Evolutionary conservation across 2,797 vertebrate species (phyloP), one percentile per base, ranked within the genome.

Genomic region (Danio choprae): DNA sequence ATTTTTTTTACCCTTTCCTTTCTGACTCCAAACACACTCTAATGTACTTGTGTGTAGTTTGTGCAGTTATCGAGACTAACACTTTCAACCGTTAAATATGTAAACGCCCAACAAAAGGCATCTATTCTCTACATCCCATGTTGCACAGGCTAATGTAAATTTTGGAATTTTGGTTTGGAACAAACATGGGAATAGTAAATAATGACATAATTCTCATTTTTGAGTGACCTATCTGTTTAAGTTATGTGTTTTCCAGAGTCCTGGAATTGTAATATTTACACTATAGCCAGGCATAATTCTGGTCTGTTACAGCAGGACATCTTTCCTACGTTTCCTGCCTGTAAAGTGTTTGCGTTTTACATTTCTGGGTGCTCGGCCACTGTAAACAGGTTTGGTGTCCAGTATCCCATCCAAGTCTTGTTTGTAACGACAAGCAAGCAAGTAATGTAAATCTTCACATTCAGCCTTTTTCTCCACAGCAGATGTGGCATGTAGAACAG

Each of bases 301-400:
- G 64, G 6, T 53, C 55, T 16, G 70, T 60, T 74, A 13, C 36
- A 75, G 9, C 29, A 74, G 70, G 48, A 68, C 46, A 43, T 22
- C 40, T 2, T 62, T 62, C 53, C 36, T 78, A 16, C 20, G 18
- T 43, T 67, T 77, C 38, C 50, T 22, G 40, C 65, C 50, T 46
- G 22, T 83, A 71, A 22, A 46, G 50, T 62, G 64, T 73, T 74
- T 74, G 76, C 63, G 64, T 69, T 74, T 51, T 56, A 70, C 71
- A 64, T 74, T 79, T 83, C 63, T 62, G 65, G 56, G 58, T 71
- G 65, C 50, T 46, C 56, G 63, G 46, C 77, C 70, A 60, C 70
- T 79, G 43, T 73, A 74, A 74, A 74, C 65, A 22, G 59, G 9
- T 40, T 58, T 58, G 13, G 22, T 68, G 63, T 80, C 58, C 55